Evolutionary conservation across 2,888 invertebrate genomes (phyloP).

Genomic region (Acrocyrtus sp.): DNA sequence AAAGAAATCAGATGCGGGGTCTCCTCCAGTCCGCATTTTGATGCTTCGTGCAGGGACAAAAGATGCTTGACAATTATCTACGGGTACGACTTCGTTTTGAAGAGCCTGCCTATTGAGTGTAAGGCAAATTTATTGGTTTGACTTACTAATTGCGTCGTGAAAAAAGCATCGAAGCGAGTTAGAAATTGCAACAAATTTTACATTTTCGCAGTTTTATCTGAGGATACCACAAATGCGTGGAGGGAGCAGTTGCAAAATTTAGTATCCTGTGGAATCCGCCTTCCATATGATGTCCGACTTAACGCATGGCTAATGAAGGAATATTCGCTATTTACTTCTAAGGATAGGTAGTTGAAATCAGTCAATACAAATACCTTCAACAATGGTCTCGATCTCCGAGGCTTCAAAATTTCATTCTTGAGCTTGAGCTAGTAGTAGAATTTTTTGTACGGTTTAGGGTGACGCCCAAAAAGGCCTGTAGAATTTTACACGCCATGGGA

Average conservation of each 20-base stretch:
- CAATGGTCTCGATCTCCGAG: no score
- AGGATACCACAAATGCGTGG: constrained; percentile 6
- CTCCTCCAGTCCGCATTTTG: constrained; percentile 12
- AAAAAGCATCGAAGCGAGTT: not conserved
- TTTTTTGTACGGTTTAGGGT: not conserved
- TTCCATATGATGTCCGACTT: constrained; percentile 9
- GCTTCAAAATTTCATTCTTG: no score
- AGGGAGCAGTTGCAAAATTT: constrained; percentile 11
- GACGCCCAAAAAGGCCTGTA: constrained; percentile 3
- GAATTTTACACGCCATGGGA: constrained; percentile 18
- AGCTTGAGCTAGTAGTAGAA: not conserved
- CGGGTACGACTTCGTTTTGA: constrained; percentile 19
- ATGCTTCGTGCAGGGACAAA: constrained; percentile 12
- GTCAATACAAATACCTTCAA: not conserved
- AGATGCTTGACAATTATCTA: constrained; percentile 10
- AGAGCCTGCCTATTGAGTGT: constrained; percentile 26
- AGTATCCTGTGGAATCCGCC: constrained; percentile 8
- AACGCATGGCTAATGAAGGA: constrained; percentile 32
- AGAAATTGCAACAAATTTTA: not conserved
- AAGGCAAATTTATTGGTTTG: not conserved
- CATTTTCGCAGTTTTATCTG: constrained; percentile 11
- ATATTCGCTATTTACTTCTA: constrained; percentile 5
- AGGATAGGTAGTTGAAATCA: constrained; percentile 1
- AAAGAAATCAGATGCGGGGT: constrained; percentile 19
- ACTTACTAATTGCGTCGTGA: not conserved